phyloP scores from a whole-genome alignment of 2,888 invertebrate genomes.

The Drosophila limbata region DNA sequence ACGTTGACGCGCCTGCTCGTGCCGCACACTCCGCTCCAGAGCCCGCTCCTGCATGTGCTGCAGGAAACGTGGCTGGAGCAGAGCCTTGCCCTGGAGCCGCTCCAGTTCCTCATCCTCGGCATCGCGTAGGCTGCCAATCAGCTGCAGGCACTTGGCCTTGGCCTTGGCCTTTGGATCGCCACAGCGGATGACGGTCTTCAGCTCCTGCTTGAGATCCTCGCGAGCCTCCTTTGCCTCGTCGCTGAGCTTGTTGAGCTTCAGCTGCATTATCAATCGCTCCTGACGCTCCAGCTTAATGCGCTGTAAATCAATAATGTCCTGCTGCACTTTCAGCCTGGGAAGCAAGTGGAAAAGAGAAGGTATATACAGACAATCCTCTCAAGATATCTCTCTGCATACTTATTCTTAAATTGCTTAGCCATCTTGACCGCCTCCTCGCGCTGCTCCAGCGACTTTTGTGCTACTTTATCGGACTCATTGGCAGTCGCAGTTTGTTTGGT shows the following conservation, averaged over 20 bases:
- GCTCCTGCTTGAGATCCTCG: conserved; percentile 87
- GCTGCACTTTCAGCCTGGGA: conserved; percentile 89
- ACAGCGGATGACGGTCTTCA: conserved; percentile 87
- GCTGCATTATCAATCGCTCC: conserved; percentile 90
- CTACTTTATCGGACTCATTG: conserved; percentile 30
- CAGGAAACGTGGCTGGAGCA: conserved; percentile 88
- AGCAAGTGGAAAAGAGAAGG: not conserved
- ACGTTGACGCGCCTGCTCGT: conserved; percentile 84
- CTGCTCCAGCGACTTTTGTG: conserved; percentile 63
- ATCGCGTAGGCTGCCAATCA: conserved; percentile 83
- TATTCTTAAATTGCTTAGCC: conserved; percentile 84
- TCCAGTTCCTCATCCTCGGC: conserved; percentile 81
- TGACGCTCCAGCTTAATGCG: conserved; percentile 90
- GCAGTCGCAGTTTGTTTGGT: conserved; percentile 23
- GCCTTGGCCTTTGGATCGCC: conserved; percentile 87
- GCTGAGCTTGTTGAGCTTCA: conserved; percentile 89
- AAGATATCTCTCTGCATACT: conserved; percentile 61
- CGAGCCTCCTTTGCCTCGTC: conserved; percentile 88
- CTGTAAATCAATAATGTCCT: conserved; percentile 90
- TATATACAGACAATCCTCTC: not conserved
- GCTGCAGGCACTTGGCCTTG: conserved; percentile 85
- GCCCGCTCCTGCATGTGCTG: conserved; percentile 91
- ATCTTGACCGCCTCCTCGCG: conserved; percentile 70
- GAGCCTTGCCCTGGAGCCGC: conserved; percentile 81
- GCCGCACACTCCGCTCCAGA: conserved; percentile 87